A percentile compares a stretch with the other conserved stretches of the same genome.
These are phyloP conservation scores for Darevskia mixta DNA, from an alignment of 2,797 vertebrate genomes.

Conservation along the genomic window DNA sequence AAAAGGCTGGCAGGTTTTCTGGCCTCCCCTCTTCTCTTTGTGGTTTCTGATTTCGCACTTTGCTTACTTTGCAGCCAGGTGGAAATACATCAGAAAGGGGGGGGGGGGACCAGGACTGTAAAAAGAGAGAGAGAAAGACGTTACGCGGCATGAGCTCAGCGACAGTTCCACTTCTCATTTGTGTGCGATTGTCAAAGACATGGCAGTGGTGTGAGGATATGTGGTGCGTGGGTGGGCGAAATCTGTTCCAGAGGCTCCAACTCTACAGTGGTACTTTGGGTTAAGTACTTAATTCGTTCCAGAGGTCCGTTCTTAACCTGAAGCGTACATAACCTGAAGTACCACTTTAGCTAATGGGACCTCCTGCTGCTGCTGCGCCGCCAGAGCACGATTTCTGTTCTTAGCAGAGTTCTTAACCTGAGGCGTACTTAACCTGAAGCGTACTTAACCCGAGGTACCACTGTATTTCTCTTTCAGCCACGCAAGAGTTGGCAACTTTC, in stretches of 20 bases:
- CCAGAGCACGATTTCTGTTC: too few relatives aligned
- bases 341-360: too few relatives aligned
- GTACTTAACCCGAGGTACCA: too few relatives aligned
- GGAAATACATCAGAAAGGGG: neutral
- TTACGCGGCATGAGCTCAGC: neutral
- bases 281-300: too few relatives aligned
- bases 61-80: conserved; percentile 16
- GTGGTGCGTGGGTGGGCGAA: rapidly evolving
- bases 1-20: neutral
- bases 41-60: neutral
- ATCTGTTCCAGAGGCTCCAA: neutral
- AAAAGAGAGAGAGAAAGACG: too few relatives aligned
- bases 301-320: too few relatives aligned
- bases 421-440: too few relatives aligned
- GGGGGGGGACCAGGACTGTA: neutral
- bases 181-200: too few relatives aligned
- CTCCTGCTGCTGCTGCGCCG: too few relatives aligned
- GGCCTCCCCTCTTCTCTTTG: neutral
- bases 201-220: too few relatives aligned
- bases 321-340: too few relatives aligned
- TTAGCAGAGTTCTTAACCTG: too few relatives aligned
- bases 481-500: neutral
- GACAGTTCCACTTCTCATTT: neutral
- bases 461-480: neutral
- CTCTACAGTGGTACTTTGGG: neutral